These are phyloP conservation scores for Tachystola acroxantha DNA, from an alignment of 2,888 invertebrate genomes.

Conservation along the genomic window DNA sequence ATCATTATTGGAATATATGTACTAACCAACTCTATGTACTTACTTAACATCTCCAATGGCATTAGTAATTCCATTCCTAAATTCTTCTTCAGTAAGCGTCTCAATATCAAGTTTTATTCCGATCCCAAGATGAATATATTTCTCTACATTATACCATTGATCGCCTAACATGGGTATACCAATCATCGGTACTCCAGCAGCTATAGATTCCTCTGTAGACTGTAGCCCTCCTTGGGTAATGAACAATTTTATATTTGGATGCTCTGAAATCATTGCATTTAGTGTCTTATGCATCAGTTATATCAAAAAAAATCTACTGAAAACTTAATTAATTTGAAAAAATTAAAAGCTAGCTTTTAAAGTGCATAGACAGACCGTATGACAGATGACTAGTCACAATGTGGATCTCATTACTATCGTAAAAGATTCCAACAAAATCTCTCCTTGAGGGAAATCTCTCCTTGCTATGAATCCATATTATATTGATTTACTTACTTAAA, in stretches of 20 bases:
- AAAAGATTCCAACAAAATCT: no score
- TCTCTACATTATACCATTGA: constrained; percentile 54
- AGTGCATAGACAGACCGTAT: no score
- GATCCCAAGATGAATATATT: constrained; percentile 34
- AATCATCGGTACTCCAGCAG: constrained; percentile 52
- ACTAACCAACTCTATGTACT: no score
- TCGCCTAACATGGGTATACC: constrained; percentile 60
- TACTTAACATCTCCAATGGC: constrained; percentile 35
- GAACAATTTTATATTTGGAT: constrained; percentile 52
- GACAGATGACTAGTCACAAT: neutral
- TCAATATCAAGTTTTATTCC: constrained; percentile 32
- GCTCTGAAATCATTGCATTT: no score
- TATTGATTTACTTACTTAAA: constrained; percentile 31
- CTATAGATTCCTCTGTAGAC: constrained; percentile 51
- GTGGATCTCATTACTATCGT: no score
- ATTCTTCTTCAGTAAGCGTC: constrained; percentile 27
- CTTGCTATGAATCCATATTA: no score
- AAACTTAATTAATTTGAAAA: no score
- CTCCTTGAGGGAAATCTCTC: no score
- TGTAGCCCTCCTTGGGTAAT: constrained; percentile 49
- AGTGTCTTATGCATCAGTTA: no score
- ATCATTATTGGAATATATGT: no score
- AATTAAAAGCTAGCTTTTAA: no score
- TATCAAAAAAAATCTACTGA: neutral
- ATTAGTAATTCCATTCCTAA: constrained; percentile 30